Conservation (phyloP, 2,888 invertebrate species). For the Rapana venosa region DNA sequence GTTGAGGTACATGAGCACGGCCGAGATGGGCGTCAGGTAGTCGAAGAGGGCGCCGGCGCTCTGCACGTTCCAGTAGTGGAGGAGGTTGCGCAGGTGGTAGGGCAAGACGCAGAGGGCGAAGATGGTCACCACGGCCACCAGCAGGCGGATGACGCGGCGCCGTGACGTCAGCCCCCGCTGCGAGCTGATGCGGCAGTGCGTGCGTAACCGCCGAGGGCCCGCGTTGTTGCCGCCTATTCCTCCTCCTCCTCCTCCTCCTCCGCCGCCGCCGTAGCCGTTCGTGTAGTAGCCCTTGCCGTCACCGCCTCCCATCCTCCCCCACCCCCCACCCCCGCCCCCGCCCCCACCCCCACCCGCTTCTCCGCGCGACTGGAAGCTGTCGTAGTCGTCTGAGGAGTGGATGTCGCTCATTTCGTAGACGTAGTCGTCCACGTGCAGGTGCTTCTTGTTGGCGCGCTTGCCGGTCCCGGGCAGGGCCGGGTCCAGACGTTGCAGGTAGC, state of each 20-base stretch:
- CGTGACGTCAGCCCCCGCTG: conserved; percentile 83
- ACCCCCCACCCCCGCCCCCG: neutral
- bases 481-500: neutral
- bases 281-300: neutral
- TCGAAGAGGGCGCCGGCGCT: conserved; percentile 75
- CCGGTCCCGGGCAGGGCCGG: neutral
- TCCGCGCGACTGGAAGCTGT: conserved; percentile 30
- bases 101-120: conserved; percentile 94
- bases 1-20: conserved; percentile 92
- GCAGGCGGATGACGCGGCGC: conserved; percentile 91
- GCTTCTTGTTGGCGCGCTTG: neutral
- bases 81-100: conserved; percentile 87
- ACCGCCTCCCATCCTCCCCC: neutral
- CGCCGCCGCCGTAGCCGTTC: neutral
- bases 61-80: conserved; percentile 88
- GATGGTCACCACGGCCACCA: conserved; percentile 91
- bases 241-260: conserved; percentile 28
- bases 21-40: conserved; percentile 88
- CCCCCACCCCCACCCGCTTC: neutral
- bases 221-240: neutral
- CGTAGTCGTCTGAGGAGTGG: conserved; percentile 44
- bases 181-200: conserved; percentile 49
- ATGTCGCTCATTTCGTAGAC: conserved; percentile 41
- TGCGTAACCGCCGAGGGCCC: neutral
- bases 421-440: conserved; percentile 25